Conservation (phyloP, 2,888 invertebrate species). For the Rotaria macrura region DNA sequence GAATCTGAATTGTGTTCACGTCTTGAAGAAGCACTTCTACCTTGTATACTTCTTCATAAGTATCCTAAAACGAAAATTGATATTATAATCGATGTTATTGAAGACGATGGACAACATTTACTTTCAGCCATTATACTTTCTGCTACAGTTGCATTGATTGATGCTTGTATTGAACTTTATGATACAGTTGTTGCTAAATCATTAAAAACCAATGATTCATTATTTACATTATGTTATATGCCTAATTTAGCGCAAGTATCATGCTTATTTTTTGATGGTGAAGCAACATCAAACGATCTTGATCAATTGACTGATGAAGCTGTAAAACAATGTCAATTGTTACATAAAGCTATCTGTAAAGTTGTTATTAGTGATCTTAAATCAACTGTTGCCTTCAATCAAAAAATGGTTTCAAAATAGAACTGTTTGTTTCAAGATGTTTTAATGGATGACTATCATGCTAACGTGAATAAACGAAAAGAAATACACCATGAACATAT, state of each 20-base stretch:
- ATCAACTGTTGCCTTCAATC: not conserved
- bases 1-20: conserved; percentile 29
- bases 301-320: not conserved
- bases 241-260: conserved; percentile 32
- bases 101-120: conserved; percentile 29
- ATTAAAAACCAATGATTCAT: conserved; percentile 5
- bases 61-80: conserved; percentile 34
- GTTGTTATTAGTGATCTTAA: not conserved
- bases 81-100: conserved; percentile 27
- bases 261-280: conserved; percentile 28
- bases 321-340: conserved; percentile 12
- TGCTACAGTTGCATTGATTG: conserved; percentile 26
- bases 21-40: conserved; percentile 30
- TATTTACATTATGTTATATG: conserved; percentile 32
- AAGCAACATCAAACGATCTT: conserved; percentile 4
- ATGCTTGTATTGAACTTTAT: conserved; percentile 33
- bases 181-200: conserved; percentile 29
- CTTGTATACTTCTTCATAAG: conserved; percentile 33
- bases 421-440: not conserved
- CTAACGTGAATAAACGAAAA: not conserved
- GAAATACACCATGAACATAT: not conserved
- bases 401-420: not conserved
- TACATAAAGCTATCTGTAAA: conserved; percentile 19
- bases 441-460: not conserved
- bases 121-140: conserved; percentile 24